These are phyloP conservation scores for Malurus alboscapulatus DNA, from an alignment of 2,113 vertebrate genomes.

Conservation along the genomic window DNA sequence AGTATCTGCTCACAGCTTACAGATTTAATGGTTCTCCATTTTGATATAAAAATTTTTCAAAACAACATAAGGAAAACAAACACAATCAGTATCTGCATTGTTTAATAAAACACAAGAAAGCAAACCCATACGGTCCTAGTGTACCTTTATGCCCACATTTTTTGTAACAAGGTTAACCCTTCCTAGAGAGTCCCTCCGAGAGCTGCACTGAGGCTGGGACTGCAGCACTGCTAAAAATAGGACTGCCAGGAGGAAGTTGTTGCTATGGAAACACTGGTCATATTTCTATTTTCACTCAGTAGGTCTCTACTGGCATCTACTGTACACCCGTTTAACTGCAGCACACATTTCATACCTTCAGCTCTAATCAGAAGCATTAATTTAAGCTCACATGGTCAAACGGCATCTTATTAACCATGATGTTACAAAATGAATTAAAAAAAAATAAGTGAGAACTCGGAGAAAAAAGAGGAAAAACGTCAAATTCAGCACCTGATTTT, in stretches of 20 bases:
- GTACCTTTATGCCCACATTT: neutral
- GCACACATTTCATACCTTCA: neutral
- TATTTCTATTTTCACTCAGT: constrained; percentile 53
- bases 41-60: neutral
- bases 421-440: neutral
- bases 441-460: neutral
- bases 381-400: neutral
- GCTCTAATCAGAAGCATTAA: neutral
- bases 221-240: constrained; percentile 73
- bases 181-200: constrained; percentile 16
- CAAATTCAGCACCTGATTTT: neutral
- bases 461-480: accelerated
- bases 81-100: neutral
- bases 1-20: neutral
- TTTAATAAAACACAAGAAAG: neutral
- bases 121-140: neutral
- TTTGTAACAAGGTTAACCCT: constrained; percentile 10
- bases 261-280: constrained; percentile 59
- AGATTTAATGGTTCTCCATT: neutral
- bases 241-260: constrained; percentile 67
- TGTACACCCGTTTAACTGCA: constrained; percentile 71
- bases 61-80: neutral
- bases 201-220: constrained; percentile 23
- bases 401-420: neutral
- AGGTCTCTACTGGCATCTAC: constrained; percentile 80